These are phyloP conservation scores for Amblyjoppa fuscipennis DNA, from an alignment of 2,888 invertebrate species.

Conservation along the genomic window DNA sequence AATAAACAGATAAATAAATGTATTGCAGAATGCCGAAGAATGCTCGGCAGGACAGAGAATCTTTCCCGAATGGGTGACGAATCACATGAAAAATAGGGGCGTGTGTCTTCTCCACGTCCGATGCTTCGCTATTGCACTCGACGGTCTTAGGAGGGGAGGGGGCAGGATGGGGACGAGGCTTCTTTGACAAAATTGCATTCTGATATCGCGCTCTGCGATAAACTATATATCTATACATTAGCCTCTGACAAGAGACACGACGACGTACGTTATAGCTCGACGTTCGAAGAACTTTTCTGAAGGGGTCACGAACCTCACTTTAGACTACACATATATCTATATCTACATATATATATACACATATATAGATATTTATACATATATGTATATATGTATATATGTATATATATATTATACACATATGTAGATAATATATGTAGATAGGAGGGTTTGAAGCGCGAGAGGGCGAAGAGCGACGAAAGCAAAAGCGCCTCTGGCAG, in stretches of 20 bases:
- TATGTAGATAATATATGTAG: too few species aligned
- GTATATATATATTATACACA: too few species aligned
- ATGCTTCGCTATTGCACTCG: not conserved
- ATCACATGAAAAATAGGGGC: not conserved
- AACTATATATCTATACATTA: conserved; percentile 1
- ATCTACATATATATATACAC: not conserved
- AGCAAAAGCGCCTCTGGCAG: not conserved
- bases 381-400: too few species aligned
- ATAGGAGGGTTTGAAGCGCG: not conserved
- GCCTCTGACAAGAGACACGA: conserved; percentile 20
- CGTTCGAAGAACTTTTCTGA: conserved; percentile 25
- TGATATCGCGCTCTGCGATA: conserved; percentile 21
- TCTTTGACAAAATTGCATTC: conserved; percentile 34
- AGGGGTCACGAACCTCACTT: conserved; percentile 45
- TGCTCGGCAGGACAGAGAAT: not conserved
- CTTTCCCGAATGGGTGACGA: not conserved
- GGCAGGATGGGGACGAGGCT: not conserved
- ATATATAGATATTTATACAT: too few species aligned
- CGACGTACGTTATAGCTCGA: conserved; percentile 15
- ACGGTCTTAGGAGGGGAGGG: not conserved
- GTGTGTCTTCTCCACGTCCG: not conserved
- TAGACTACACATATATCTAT: conserved; percentile 2
- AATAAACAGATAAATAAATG: not conserved
- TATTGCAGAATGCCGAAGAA: not conserved
- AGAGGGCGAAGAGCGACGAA: not conserved